phyloP scores from a whole-genome alignment of 2,113 vertebrate genomes.

The Conger conger region DNA sequence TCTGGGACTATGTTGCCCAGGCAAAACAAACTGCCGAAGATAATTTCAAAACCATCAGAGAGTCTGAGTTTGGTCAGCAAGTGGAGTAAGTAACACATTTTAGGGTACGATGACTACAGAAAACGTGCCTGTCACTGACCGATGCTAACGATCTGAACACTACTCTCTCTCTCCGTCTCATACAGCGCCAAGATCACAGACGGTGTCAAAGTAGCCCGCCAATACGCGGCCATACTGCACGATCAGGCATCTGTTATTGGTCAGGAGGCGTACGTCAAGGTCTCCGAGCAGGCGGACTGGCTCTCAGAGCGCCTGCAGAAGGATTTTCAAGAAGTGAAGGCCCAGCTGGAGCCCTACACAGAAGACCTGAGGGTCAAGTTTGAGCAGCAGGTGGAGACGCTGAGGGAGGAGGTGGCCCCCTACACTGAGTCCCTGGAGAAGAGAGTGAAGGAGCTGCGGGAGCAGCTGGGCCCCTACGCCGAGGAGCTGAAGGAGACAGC shows the following conservation, averaged over 20 bases:
- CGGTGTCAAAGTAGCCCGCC: slow-evolving; percentile 44
- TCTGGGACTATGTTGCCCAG: slow-evolving; percentile 72
- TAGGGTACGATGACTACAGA: no score
- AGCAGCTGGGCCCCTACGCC: slow-evolving; percentile 55
- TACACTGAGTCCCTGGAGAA: slow-evolving; percentile 46
- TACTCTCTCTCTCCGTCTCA: neutral
- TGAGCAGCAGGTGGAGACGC: slow-evolving; percentile 71
- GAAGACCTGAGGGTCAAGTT: slow-evolving; percentile 70
- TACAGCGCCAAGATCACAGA: slow-evolving; percentile 57
- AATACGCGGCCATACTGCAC: slow-evolving; percentile 55
- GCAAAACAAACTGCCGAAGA: slow-evolving; percentile 69
- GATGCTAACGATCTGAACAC: neutral
- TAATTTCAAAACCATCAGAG: slow-evolving; percentile 63
- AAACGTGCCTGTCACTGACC: no score
- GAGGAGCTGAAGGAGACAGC: slow-evolving; percentile 59
- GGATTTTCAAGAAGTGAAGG: slow-evolving; percentile 54
- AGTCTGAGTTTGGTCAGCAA: slow-evolving; percentile 64
- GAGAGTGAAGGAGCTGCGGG: slow-evolving; percentile 29
- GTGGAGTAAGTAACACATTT: slow-evolving; percentile 58
- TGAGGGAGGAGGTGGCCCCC: slow-evolving; percentile 59
- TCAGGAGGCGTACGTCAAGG: slow-evolving; percentile 52
- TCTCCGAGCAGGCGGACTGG: slow-evolving; percentile 55
- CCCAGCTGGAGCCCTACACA: slow-evolving; percentile 62
- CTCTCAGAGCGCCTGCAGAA: slow-evolving; percentile 57
- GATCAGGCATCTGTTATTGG: slow-evolving; percentile 51